phyloP scores from a whole-genome alignment of 2,113 vertebrate genomes.

The Elachura formosa region DNA sequence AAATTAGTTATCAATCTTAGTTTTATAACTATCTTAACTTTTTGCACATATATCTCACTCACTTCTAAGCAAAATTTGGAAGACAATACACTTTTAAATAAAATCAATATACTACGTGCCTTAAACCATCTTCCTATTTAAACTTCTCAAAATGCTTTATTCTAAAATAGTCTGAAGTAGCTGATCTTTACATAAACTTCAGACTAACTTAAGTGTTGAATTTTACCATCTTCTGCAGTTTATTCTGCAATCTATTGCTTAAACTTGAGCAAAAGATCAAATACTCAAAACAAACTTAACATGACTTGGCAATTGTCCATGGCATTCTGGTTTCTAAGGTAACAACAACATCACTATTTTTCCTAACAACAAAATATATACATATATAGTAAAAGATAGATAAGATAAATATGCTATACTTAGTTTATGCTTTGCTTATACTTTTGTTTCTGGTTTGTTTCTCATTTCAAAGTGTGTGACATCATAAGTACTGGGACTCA shows the following conservation, averaged over 20 bases:
- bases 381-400: conserved; percentile 32
- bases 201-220: conserved; percentile 57
- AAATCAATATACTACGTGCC: conserved; percentile 65
- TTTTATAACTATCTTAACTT: conserved; percentile 67
- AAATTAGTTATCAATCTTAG: conserved; percentile 57
- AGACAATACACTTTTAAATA: conserved; percentile 61
- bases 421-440: conserved; percentile 52
- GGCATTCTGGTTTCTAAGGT: conserved; percentile 68
- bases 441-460: conserved; percentile 21
- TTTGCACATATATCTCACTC: conserved; percentile 54
- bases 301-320: conserved; percentile 73
- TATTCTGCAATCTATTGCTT: conserved; percentile 58
- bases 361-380: conserved; percentile 51
- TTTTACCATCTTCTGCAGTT: conserved; percentile 44
- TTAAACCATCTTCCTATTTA: conserved; percentile 67
- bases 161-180: conserved; percentile 67
- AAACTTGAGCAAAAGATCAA: conserved; percentile 65
- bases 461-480: conserved; percentile 68
- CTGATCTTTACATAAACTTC: conserved; percentile 66
- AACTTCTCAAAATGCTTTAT: conserved; percentile 41
- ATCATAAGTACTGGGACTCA: conserved; percentile 60
- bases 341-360: conserved; percentile 45
- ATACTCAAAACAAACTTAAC: conserved; percentile 68
- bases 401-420: conserved; percentile 25
- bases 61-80: conserved; percentile 69